Percentiles rank a stretch among this genome's conserved stretches.
Conservation (phyloP, 53 echinoderm and acorn worm species). For the Arbacia lixula region DNA sequence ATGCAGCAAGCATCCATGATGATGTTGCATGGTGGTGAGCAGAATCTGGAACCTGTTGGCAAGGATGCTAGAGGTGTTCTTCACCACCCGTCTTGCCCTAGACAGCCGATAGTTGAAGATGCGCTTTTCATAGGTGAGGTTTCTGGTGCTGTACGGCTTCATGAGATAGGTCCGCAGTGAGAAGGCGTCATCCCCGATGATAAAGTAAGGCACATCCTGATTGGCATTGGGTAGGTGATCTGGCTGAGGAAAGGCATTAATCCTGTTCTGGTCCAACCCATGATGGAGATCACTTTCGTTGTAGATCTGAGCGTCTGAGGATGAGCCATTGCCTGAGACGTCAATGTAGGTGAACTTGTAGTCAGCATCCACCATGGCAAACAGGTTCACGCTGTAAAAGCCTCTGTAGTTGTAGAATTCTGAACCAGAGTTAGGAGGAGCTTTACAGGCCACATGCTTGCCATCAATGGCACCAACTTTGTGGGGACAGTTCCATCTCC, state of each 20-base stretch:
- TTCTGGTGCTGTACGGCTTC: no score
- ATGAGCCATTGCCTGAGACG: not conserved
- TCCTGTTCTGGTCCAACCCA: constrained; percentile 15
- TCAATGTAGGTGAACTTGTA: constrained; percentile 44
- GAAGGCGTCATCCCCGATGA: no score
- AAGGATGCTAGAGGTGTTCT: not conserved
- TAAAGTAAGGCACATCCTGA: no score
- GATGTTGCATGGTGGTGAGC: constrained; percentile 1
- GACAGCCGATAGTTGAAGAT: no score
- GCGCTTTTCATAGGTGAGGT: no score
- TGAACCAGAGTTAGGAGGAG: constrained; percentile 43
- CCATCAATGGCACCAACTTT: constrained; percentile 42
- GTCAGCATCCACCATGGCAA: constrained; percentile 54
- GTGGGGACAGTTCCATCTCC: constrained; percentile 51
- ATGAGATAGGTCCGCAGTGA: no score
- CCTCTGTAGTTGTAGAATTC: constrained; percentile 35
- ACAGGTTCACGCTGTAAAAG: constrained; percentile 18
- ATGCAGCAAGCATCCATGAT: not conserved
- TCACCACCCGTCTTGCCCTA: not conserved
- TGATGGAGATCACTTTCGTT: constrained; percentile 8
- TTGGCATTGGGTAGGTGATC: no score
- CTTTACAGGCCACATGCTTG: constrained; percentile 46
- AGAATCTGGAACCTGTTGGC: constrained; percentile 2
- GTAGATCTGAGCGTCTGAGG: constrained; percentile 22
- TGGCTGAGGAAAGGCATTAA: constrained; percentile 6